A percentile compares a stretch with the other conserved stretches of the same genome.
Conservation (phyloP, 2,797 vertebrate genomes). For the Anguilla obscura region DNA sequence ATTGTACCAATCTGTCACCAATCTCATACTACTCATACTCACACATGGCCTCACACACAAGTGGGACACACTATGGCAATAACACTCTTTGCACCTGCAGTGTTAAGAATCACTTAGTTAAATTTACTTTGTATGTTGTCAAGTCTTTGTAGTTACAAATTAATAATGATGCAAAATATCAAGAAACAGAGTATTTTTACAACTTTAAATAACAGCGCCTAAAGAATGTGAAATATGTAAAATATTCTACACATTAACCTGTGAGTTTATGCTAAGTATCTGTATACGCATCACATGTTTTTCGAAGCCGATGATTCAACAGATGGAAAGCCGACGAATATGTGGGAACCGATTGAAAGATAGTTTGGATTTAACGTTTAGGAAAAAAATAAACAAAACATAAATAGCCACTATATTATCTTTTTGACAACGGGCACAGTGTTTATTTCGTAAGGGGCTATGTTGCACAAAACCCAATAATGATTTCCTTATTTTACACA, state of each 20-base stretch:
- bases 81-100: background rate
- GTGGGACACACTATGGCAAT: background rate
- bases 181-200: background rate
- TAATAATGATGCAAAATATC: background rate
- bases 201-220: background rate
- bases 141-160: background rate
- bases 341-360: background rate
- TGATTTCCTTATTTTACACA: background rate
- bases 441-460: background rate
- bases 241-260: background rate
- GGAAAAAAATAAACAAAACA: background rate
- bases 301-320: background rate
- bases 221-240: background rate
- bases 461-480: background rate
- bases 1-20: background rate
- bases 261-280: background rate
- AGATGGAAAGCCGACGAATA: background rate
- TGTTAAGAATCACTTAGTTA: background rate
- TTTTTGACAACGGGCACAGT: background rate
- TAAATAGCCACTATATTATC: background rate
- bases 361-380: background rate
- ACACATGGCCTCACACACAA: background rate
- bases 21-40: background rate
- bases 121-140: background rate
- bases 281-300: background rate